Percentiles rank a stretch among this genome's conserved stretches.
Evolutionary conservation across 2,888 invertebrate species (phyloP).

Genomic region (Horisme vitalbata): DNA sequence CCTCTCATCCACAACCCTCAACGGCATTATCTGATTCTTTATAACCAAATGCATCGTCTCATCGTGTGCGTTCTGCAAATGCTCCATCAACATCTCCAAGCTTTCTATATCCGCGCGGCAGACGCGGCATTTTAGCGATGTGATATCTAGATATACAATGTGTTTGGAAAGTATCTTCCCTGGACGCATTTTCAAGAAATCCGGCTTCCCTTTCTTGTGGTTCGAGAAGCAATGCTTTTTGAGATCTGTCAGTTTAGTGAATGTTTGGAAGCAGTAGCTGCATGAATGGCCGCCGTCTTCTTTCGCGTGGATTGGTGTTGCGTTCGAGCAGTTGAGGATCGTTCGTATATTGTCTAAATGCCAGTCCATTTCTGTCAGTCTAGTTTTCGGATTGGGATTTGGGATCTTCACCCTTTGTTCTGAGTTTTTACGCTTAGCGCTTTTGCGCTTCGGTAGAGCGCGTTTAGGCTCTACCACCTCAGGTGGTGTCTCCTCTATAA

Average conservation of each 20-base stretch:
- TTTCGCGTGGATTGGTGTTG: slow-evolving; percentile 57
- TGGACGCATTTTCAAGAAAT: slow-evolving; percentile 44
- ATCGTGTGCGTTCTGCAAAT: slow-evolving; percentile 51
- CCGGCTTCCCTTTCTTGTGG: slow-evolving; percentile 38
- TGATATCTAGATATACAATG: slow-evolving; percentile 61
- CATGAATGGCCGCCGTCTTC: slow-evolving; percentile 55
- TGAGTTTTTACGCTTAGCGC: slow-evolving; percentile 12
- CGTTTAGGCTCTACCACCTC: slow-evolving; percentile 9
- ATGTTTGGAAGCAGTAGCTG: slow-evolving; percentile 61
- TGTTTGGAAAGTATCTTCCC: slow-evolving; percentile 44
- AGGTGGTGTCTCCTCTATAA: slow-evolving; percentile 15
- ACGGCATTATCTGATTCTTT: slow-evolving; percentile 60
- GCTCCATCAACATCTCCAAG: slow-evolving; percentile 53
- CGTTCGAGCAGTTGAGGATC: slow-evolving; percentile 56
- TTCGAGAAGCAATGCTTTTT: slow-evolving; percentile 49
- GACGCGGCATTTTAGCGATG: slow-evolving; percentile 50
- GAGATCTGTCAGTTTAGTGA: slow-evolving; percentile 49
- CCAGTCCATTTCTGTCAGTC: slow-evolving; percentile 53
- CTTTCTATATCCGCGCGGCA: slow-evolving; percentile 45
- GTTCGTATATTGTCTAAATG: slow-evolving; percentile 60
- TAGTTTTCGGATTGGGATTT: slow-evolving; percentile 34
- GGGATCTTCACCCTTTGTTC: slow-evolving; percentile 15
- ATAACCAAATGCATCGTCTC: slow-evolving; percentile 55
- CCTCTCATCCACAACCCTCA: slow-evolving; percentile 41
- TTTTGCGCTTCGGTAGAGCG: slow-evolving; percentile 11